Base-by-base conservation (phyloP, 2,888 invertebrate species). In the Drosophila birchii region DNA sequence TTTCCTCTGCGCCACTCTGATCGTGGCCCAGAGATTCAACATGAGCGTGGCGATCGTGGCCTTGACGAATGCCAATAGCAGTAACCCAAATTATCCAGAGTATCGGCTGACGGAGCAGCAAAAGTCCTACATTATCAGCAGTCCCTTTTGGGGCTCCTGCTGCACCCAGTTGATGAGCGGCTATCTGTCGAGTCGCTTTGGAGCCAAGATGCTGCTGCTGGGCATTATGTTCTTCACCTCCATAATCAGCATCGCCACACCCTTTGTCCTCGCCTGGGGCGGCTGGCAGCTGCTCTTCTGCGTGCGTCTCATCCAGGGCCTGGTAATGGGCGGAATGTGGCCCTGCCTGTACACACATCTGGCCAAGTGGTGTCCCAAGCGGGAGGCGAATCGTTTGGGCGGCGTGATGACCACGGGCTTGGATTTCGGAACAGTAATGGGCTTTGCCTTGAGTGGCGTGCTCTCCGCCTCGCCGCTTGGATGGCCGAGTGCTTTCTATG, bases 401-500 rank as follows among this genome's bases (percentile, higher is more conserved):
- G 94, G 95, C 67, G 94, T 94, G 54, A 94, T 94, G 1, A 95
- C 95, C 89, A 94, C 95, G 64, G 96, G 96, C 55, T 94, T 95
- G n/a, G 95, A 96, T 83, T 93, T 96, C 3, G 97, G 97, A 3
- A 96, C 96, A n/a, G 95, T 96, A 0, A 86, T 96, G 11, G 94
- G 96, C 56, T 93, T 96, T 80, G 93, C 95, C 11, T 91, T 95
- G 29, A 94, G 96, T 12, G 97, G 97, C 0, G 92, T 94, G 5
- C 93, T 97, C 45, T 93, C 95, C 0, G 94, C 94, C 0, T 94
- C 95, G 0, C 86, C 0, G 92, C 94, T 84, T 96, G 96, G 96
- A 0, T 96, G 96, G 96, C 95, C 95, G 0, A 94, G 95, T 0
- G 94, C 95, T 66, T 96, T 96, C 92, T 96, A 96, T 88, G 90